A percentile compares a stretch with the other conserved stretches of the same genome.
Evolutionary conservation across 2,113 vertebrate genomes (phyloP).

Genomic region (Ophthalmolycus amberensis): DNA sequence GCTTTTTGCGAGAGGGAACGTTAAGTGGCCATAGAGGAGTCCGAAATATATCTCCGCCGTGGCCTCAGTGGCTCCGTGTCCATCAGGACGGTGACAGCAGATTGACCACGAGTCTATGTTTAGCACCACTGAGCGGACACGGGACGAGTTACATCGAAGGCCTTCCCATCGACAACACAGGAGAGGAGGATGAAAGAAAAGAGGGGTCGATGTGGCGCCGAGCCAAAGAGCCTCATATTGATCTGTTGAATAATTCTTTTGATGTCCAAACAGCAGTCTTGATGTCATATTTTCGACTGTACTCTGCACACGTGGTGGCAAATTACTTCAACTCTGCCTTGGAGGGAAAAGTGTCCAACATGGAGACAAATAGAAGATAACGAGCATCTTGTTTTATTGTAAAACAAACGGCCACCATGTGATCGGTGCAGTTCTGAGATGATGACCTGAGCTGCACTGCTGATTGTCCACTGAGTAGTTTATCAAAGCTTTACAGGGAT

Average conservation of each 20-base stretch:
- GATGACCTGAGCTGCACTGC: not conserved
- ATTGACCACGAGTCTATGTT: constrained; percentile 62
- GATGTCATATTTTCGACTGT: constrained; percentile 25
- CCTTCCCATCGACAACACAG: constrained; percentile 6
- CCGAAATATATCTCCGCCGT: constrained; percentile 48
- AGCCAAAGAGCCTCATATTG: constrained; percentile 72
- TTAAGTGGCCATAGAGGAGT: constrained; percentile 26
- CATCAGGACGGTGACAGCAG: constrained; percentile 7
- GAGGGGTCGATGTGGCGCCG: constrained; percentile 36
- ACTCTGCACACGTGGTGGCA: not conserved
- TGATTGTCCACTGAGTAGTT: not conserved
- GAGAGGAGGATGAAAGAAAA: not conserved
- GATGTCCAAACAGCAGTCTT: constrained; percentile 24
- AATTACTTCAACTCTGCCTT: not conserved
- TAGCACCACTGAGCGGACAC: constrained; percentile 33
- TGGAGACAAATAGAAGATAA: not conserved
- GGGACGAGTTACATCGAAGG: constrained; percentile 34
- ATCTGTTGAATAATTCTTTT: constrained; percentile 61
- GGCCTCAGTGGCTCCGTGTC: constrained; percentile 35
- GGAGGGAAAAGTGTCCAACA: not conserved
- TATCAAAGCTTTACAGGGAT: not conserved
- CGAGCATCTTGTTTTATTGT: not conserved
- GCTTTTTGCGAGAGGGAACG: constrained; percentile 1
- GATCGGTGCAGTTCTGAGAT: not conserved
- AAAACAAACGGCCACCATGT: not conserved